Evolutionary conservation across 2,888 invertebrate genomes (phyloP).

Genomic region (Lepeophtheirus nordmannii): DNA sequence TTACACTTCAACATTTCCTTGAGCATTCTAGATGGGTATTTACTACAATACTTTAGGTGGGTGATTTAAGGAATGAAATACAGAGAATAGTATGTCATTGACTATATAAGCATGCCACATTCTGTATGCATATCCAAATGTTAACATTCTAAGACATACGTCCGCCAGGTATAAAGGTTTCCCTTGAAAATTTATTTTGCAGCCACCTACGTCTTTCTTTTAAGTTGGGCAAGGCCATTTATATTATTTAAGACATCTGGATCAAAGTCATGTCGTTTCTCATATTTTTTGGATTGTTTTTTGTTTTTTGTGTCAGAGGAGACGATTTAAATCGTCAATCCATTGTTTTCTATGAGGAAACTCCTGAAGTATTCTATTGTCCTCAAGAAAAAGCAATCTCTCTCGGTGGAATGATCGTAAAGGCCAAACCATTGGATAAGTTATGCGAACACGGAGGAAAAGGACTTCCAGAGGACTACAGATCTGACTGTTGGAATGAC

Average conservation of each 20-base stretch:
- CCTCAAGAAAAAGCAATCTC: slow-evolving; percentile 59
- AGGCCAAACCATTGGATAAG: slow-evolving; percentile 43
- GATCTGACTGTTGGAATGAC: slow-evolving; percentile 62
- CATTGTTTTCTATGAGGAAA: slow-evolving; percentile 60
- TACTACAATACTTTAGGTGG: too few relatives aligned
- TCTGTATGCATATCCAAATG: too few relatives aligned
- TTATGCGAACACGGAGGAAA: slow-evolving; percentile 56
- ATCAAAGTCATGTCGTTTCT: too few relatives aligned
- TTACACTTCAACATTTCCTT: too few relatives aligned
- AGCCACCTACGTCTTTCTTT: background rate
- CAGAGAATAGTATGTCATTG: too few relatives aligned
- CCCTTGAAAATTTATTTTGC: background rate
- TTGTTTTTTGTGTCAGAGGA: slow-evolving; percentile 33
- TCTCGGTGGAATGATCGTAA: slow-evolving; percentile 53
- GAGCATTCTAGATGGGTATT: too few relatives aligned
- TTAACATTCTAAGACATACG: background rate
- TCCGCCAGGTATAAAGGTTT: background rate
- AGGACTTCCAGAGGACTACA: slow-evolving; percentile 50
- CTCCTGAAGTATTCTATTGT: slow-evolving; percentile 62
- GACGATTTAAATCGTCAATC: slow-evolving; percentile 60
- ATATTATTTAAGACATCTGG: too few relatives aligned
- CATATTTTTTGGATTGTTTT: background rate
- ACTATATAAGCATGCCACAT: too few relatives aligned
- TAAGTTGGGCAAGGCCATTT: background rate
- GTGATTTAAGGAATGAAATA: too few relatives aligned